These are phyloP conservation scores for Dermatophagoides farinae DNA, from an alignment of 1,140 invertebrate species.

Conservation along the genomic window DNA sequence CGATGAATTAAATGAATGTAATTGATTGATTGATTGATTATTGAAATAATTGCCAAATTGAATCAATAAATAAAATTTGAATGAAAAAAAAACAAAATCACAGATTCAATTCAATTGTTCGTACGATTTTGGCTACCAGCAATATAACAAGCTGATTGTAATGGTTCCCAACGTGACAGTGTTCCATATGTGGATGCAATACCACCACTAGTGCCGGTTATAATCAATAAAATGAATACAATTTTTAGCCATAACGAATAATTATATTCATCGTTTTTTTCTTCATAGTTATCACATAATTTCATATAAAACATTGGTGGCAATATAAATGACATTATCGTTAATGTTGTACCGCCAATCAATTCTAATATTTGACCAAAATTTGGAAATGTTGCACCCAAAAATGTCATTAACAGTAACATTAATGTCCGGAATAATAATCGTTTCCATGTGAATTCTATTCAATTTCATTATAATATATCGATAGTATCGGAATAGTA, in stretches of 20 bases:
- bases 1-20: background rate
- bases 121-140: background rate
- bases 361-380: slow-evolving; percentile 75
- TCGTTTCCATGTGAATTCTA: slow-evolving; percentile 57
- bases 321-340: slow-evolving; percentile 60
- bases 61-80: background rate
- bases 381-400: slow-evolving; percentile 57
- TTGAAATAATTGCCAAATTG: background rate
- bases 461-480: background rate
- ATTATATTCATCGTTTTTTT: slow-evolving; percentile 23
- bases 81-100: background rate
- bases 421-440: slow-evolving; percentile 47
- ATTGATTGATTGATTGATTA: background rate
- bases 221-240: slow-evolving; percentile 35
- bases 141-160: background rate
- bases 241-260: slow-evolving; percentile 28
- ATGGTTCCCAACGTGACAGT: slow-evolving; percentile 19
- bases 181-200: slow-evolving; percentile 38
- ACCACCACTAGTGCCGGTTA: slow-evolving; percentile 37
- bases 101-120: background rate
- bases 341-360: slow-evolving; percentile 60
- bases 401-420: slow-evolving; percentile 44
- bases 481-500: slow-evolving; percentile 2
- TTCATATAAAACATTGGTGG: slow-evolving; percentile 45
- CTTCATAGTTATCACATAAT: slow-evolving; percentile 10